Conservation (phyloP, 2,888 invertebrate genomes). For the Dendrolimus houi region DNA sequence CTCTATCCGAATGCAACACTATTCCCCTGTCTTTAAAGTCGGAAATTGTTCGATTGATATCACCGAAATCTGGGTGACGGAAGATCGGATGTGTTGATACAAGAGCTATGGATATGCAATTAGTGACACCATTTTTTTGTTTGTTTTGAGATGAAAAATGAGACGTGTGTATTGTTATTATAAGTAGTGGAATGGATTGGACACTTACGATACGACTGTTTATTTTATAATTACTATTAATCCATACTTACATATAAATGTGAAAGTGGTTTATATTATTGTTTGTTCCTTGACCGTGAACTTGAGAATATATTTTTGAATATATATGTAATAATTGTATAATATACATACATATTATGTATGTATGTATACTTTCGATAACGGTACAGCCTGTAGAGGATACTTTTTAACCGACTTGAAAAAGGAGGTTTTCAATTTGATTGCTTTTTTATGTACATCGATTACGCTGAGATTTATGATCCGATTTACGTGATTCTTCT, state of each 20-base stretch:
- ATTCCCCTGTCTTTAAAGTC: not conserved
- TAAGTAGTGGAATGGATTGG: conserved; percentile 9
- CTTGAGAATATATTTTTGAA: too few relatives aligned
- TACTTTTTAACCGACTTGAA: too few relatives aligned
- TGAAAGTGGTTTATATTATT: not conserved
- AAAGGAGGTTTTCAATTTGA: too few relatives aligned
- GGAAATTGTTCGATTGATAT: too few relatives aligned
- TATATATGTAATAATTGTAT: too few relatives aligned
- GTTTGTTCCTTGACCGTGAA: too few relatives aligned
- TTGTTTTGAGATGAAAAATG: conserved; percentile 23
- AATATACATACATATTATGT: too few relatives aligned
- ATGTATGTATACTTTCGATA: too few relatives aligned
- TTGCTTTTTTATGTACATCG: too few relatives aligned
- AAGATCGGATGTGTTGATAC: conserved; percentile 70
- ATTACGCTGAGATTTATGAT: too few relatives aligned
- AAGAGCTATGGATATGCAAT: conserved; percentile 63
- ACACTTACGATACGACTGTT: conserved; percentile 9
- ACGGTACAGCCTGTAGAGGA: too few relatives aligned
- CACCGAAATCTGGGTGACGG: conserved; percentile 28
- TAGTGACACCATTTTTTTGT: conserved; percentile 53
- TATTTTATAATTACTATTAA: conserved; percentile 11
- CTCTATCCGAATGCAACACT: conserved; percentile 14
- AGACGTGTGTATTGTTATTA: conserved; percentile 25
- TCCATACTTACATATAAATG: conserved; percentile 12
- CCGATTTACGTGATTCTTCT: too few relatives aligned